Evolutionary conservation across 1,140 invertebrate genomes (phyloP).

Genomic region (Calliopsis andreniformis): DNA sequence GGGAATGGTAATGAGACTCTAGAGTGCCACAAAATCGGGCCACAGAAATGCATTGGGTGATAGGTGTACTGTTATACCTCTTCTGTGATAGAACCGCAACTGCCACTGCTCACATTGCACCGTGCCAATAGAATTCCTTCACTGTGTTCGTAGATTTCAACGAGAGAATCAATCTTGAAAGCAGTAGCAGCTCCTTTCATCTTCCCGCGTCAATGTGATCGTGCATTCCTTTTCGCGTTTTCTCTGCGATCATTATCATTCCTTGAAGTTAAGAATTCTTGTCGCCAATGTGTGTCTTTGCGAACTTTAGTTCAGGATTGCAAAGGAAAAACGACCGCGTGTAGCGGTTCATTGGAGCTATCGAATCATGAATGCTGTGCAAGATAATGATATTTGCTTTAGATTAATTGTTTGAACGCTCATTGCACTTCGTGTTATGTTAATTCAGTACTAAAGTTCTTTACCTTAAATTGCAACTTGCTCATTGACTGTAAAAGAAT

Average conservation of each 20-base stretch:
- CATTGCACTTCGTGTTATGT: neutral
- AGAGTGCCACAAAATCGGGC: no score
- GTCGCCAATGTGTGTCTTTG: constrained; percentile 15
- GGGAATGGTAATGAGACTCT: no score
- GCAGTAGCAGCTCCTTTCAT: constrained; percentile 7
- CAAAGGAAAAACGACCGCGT: neutral
- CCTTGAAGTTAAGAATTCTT: constrained; percentile 8
- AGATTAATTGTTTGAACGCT: neutral
- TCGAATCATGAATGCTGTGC: neutral
- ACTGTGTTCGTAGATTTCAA: neutral
- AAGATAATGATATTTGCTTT: neutral
- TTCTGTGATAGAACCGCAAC: neutral
- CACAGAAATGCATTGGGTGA: no score
- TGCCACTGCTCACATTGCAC: neutral
- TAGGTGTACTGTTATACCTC: no score
- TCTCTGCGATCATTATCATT: constrained; percentile 14
- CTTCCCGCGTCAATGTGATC: constrained; percentile 1
- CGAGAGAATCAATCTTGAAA: constrained; percentile 26
- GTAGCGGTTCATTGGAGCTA: neutral
- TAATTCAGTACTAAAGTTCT: no score
- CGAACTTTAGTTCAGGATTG: constrained; percentile 27
- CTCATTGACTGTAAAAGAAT: no score
- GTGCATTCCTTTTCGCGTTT: constrained; percentile 12
- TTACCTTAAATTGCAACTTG: no score
- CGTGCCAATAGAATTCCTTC: constrained; percentile 18